These are phyloP conservation scores for Allacma fusca DNA, from an alignment of 2,888 invertebrate genomes.

Conservation along the genomic window DNA sequence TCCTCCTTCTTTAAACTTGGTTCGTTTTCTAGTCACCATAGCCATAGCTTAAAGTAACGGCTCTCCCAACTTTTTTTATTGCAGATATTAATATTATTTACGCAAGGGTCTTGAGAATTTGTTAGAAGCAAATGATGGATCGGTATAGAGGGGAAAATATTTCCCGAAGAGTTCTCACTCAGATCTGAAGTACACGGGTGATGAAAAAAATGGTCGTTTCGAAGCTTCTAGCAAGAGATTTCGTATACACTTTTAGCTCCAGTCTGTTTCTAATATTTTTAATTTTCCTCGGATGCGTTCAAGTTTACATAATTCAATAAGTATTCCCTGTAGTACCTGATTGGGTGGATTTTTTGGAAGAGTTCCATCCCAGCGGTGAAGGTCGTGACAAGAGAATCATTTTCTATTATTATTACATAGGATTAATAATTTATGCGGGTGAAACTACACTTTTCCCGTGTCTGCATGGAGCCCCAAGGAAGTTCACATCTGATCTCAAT, in stretches of 20 bases:
- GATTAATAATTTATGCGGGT: no score
- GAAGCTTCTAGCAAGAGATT: not conserved
- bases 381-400: no score
- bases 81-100: slow-evolving; percentile 1
- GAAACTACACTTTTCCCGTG: no score
- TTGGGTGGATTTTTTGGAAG: not conserved
- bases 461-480: no score
- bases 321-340: not conserved
- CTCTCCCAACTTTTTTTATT: not conserved
- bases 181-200: not conserved
- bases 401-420: no score
- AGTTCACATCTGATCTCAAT: not conserved
- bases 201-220: not conserved
- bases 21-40: not conserved
- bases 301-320: not conserved
- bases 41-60: not conserved
- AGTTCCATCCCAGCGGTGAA: not conserved
- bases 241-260: not conserved
- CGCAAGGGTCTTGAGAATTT: not conserved
- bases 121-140: not conserved
- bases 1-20: not conserved
- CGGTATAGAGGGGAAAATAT: not conserved
- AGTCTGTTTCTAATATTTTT: not conserved
- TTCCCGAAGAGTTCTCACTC: not conserved
- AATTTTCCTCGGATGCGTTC: not conserved